Percentiles rank a stretch among this genome's conserved stretches.
phyloP scores from a whole-genome alignment of 2,113 vertebrate species.

The Oncorhynchus tshawytscha region DNA sequence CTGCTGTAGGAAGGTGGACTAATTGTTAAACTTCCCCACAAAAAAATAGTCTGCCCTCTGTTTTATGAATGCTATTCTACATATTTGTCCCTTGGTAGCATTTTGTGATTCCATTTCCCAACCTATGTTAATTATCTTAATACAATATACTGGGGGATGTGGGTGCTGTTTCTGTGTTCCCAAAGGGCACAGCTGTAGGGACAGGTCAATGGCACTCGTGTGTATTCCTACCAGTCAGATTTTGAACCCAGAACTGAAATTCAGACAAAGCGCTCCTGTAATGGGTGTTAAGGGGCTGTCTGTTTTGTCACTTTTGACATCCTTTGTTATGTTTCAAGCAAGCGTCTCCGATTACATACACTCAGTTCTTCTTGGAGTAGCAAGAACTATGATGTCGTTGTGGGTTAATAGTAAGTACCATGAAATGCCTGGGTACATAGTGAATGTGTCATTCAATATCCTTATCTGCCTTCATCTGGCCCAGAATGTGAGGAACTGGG shows the following conservation, averaged over 20 bases:
- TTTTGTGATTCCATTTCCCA: too few species aligned
- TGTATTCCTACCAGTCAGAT: not conserved
- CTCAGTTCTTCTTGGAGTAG: not conserved
- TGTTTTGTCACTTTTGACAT: not conserved
- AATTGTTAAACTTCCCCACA: too few species aligned
- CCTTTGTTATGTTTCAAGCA: too few species aligned
- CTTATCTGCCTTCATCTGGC: not conserved
- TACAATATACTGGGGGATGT: too few species aligned
- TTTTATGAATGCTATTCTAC: too few species aligned
- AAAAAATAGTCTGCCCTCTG: too few species aligned
- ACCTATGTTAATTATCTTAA: too few species aligned
- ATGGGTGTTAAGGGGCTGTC: not conserved
- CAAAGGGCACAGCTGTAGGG: too few species aligned
- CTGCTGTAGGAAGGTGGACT: too few species aligned
- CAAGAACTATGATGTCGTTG: not conserved
- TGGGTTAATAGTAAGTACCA: not conserved
- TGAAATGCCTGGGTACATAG: not conserved
- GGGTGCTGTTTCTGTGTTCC: too few species aligned
- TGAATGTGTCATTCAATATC: not conserved
- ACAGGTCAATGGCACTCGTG: too few species aligned
- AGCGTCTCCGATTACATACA: not conserved
- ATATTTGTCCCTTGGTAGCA: too few species aligned
- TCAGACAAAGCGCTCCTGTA: not conserved
- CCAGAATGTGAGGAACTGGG: not conserved
- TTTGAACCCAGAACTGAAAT: not conserved